Evolutionary conservation across 1,140 invertebrate genomes (phyloP).

Genomic region (Caenorhabditis inopinata): DNA sequence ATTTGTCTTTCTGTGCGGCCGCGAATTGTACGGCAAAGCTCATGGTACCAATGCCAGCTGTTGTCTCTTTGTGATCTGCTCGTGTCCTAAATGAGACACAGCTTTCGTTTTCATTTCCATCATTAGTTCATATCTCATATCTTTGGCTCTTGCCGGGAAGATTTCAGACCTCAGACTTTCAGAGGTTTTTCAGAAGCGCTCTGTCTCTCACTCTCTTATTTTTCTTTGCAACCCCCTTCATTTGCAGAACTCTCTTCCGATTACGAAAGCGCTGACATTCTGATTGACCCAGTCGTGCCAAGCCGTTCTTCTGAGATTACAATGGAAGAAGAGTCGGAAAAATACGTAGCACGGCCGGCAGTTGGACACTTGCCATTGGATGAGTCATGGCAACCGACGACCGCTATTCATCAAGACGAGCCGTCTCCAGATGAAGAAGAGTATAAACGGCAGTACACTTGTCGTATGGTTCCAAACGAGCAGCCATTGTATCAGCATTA

Average conservation of each 20-base stretch:
- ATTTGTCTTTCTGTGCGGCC: too few relatives aligned
- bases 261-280: constrained; percentile 13
- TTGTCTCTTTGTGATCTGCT: too few relatives aligned
- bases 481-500: constrained; percentile 64
- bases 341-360: not conserved
- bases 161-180: too few relatives aligned
- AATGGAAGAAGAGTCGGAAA: not conserved
- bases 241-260: constrained; percentile 31
- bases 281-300: not conserved
- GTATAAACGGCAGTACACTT: constrained; percentile 47
- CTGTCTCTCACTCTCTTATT: too few relatives aligned
- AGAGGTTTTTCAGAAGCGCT: too few relatives aligned
- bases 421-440: constrained; percentile 23
- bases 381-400: not conserved
- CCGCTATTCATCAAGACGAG: not conserved
- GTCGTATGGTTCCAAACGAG: constrained; percentile 50
- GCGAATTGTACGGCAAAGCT: too few relatives aligned
- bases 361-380: constrained; percentile 10
- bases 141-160: too few relatives aligned
- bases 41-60: too few relatives aligned
- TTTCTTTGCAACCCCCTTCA: not conserved
- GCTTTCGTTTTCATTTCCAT: too few relatives aligned
- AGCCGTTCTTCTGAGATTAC: not conserved
- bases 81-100: too few relatives aligned
- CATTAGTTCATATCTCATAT: too few relatives aligned